A percentile compares a stretch with the other conserved stretches of the same genome.
These are phyloP conservation scores for Lanistes nyassanus DNA, from an alignment of 1,140 invertebrate genomes.

Conservation along the genomic window DNA sequence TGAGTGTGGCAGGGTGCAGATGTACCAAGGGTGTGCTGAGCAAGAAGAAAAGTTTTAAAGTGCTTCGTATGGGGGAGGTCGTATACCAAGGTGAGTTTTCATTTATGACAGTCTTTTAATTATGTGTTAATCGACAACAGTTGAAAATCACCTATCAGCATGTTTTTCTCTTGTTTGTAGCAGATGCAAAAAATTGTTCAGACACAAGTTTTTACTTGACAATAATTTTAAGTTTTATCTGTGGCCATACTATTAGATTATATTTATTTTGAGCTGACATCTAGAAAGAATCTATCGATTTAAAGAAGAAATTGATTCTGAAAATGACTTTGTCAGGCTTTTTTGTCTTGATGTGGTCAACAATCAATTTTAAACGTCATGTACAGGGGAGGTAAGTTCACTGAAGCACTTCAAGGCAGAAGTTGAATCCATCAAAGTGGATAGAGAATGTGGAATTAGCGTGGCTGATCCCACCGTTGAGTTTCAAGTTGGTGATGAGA, in stretches of 20 bases:
- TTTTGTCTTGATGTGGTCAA: not conserved
- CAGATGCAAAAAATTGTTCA: too few relatives aligned
- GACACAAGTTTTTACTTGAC: not conserved
- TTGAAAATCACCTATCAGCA: not conserved
- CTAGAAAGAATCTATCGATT: not conserved
- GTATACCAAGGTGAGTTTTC: slow-evolving; percentile 77
- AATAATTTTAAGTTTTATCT: not conserved
- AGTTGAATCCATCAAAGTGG: slow-evolving; percentile 83
- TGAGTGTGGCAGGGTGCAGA: slow-evolving; percentile 87
- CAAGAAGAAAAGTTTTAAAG: slow-evolving; percentile 75
- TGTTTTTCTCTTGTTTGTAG: not conserved
- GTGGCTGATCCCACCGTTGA: slow-evolving; percentile 75
- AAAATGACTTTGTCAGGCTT: not conserved
- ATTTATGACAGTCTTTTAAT: slow-evolving; percentile 10
- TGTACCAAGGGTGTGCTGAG: slow-evolving; percentile 83
- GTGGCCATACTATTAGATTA: too few relatives aligned
- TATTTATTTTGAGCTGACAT: not conserved
- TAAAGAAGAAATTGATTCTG: not conserved
- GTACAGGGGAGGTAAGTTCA: slow-evolving; percentile 75
- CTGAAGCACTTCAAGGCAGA: slow-evolving; percentile 92
- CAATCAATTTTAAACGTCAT: slow-evolving; percentile 16
- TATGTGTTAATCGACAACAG: not conserved
- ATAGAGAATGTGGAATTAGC: slow-evolving; percentile 87
- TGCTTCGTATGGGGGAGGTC: slow-evolving; percentile 78
- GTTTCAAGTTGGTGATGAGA: slow-evolving; percentile 80